A percentile compares a stretch with the other conserved stretches of the same genome.
phyloP scores from a whole-genome alignment of 2,113 vertebrate genomes.

The Phylloscopus trochiloides region DNA sequence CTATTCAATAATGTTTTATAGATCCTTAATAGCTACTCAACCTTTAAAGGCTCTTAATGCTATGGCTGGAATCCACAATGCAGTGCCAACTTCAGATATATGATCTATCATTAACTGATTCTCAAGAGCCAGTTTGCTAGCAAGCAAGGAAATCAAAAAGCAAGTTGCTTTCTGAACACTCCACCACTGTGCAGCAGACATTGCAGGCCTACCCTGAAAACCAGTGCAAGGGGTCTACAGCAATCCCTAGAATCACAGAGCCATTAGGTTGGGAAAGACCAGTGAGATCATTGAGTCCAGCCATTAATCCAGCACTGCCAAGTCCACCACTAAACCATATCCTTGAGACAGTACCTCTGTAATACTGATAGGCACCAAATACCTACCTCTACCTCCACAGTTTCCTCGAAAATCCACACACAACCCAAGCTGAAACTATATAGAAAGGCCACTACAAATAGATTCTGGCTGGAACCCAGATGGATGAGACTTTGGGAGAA shows the following conservation, averaged over 20 bases:
- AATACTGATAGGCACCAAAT: background rate
- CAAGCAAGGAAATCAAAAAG: background rate
- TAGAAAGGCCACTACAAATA: background rate
- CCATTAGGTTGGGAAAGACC: background rate
- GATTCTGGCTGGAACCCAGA: background rate
- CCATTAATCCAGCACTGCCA: background rate
- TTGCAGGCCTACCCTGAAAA: background rate
- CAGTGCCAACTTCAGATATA: background rate
- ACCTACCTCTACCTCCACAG: background rate
- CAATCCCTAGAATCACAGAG: background rate
- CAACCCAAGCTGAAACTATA: fast-evolving
- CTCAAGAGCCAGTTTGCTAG: background rate
- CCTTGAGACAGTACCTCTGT: background rate
- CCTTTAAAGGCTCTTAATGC: slow-evolving; percentile 27
- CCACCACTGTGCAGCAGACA: background rate
- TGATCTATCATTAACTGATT: background rate
- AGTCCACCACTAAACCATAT: background rate
- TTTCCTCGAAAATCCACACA: background rate
- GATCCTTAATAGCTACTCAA: slow-evolving; percentile 26
- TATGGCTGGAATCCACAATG: background rate
- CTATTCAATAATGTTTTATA: slow-evolving; percentile 25
- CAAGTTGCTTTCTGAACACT: background rate
- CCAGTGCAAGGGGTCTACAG: background rate
- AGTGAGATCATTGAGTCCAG: background rate
- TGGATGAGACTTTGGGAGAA: background rate